Evolutionary conservation across 2,113 vertebrate genomes (phyloP), one percentile per base, ranked within the genome.

Genomic region (Eretmochelys imbricata): DNA sequence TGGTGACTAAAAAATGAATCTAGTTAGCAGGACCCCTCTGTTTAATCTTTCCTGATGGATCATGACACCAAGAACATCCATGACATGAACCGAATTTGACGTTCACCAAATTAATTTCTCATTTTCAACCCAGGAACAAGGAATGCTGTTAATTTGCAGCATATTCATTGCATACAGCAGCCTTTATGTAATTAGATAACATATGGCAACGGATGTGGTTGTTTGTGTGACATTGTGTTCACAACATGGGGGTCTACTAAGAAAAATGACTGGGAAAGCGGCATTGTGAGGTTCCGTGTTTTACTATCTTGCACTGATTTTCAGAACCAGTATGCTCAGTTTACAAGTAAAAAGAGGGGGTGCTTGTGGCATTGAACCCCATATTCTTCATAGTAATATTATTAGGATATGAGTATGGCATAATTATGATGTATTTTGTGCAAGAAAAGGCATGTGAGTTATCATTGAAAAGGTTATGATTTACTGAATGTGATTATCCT

Each of bases 51-150:
- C 54, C 35, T 91, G 87, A 94, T 96, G 53, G 76, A 96, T 97
- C 87, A 78, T 94, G 95, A 89, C 90, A 95, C 62, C 54, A 55
- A 94, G 94, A 96, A 31, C 91, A 94, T 93, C 8, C 8, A 3
- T 94, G 90, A 97, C n/a, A 76, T 93, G 93, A 95, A 96, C 84
- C 54, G 87, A 95, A 97, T 82, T 92, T 97, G 97, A 91, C 88
- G 82, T 95, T 96, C 83, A 69, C 96, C 86, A 95, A 92, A 96
- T 96, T 96, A 97, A 85, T 97, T 97, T 94, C 84, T 96, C 55
- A 55, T 97, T 97, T 97, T 97, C 93, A 92, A 53, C 95, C 50
- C 6, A 93, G 88, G 94, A 98, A 90, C 94, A 96, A 95, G 90
- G 88, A 94, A 95, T 84, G 5, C 62, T 96, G 93, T 84, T 97